Conservation (phyloP, 2,797 vertebrate species). For the Rhinatrema bivittatum region DNA sequence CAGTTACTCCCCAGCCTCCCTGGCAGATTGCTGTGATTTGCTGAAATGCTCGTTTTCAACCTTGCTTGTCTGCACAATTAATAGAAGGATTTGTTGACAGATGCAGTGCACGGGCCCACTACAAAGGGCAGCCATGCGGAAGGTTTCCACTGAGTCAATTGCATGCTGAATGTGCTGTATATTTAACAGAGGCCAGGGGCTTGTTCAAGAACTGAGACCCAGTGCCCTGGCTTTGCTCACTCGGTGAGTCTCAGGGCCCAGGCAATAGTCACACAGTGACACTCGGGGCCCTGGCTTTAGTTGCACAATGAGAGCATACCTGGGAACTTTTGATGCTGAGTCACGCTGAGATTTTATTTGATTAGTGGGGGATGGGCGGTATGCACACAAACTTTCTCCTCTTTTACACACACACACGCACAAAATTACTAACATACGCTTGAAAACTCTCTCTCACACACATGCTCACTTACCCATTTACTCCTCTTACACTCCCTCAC, state of each 20-base stretch:
- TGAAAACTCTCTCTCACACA: too few species aligned
- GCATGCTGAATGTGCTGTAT: conserved; percentile 1
- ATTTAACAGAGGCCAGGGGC: background rate
- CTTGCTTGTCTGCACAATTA: conserved; percentile 8
- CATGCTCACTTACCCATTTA: too few species aligned
- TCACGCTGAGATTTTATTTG: too few species aligned
- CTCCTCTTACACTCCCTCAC: too few species aligned
- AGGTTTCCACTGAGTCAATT: background rate
- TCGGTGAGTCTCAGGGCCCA: too few species aligned
- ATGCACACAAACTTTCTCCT: too few species aligned
- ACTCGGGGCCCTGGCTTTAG: background rate
- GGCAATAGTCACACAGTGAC: background rate
- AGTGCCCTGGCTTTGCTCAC: background rate
- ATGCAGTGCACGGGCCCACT: background rate
- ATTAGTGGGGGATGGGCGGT: too few species aligned
- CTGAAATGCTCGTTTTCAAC: conserved; percentile 5
- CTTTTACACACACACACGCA: too few species aligned
- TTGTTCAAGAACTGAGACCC: background rate
- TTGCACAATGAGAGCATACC: background rate
- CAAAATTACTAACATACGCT: too few species aligned
- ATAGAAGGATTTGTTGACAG: conserved; percentile 13
- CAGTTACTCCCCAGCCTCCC: rapidly evolving
- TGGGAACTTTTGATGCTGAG: too few species aligned
- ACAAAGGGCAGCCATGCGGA: conserved; percentile 6
- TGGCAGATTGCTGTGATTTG: background rate